Evolutionary conservation across 2,797 vertebrate genomes (phyloP).

Genomic region (Oryzias sinensis): DNA sequence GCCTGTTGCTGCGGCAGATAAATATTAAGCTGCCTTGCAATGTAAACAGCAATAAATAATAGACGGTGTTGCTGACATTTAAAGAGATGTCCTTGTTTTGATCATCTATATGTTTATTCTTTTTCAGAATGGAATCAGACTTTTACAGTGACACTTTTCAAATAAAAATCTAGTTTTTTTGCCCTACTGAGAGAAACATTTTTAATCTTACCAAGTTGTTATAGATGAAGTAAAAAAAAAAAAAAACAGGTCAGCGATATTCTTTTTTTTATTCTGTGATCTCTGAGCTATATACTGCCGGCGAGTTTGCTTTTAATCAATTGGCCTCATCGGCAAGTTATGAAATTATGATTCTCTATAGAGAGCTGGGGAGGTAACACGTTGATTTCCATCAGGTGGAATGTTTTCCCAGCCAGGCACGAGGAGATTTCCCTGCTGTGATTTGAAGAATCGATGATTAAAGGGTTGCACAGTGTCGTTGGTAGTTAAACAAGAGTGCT

Average conservation of each 20-base stretch:
- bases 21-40: conserved; percentile 27
- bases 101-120: too few species aligned
- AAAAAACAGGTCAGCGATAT: conserved; percentile 12
- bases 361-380: conserved; percentile 48
- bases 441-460: conserved; percentile 32
- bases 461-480: conserved; percentile 20
- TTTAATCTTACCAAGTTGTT: too few species aligned
- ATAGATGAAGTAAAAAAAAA: too few species aligned
- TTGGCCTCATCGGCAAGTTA: conserved; percentile 30
- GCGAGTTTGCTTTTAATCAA: conserved; percentile 37
- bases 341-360: conserved; percentile 40
- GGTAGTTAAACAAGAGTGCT: conserved; percentile 8
- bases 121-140: too few species aligned
- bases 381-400: conserved; percentile 19
- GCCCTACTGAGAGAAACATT: too few species aligned
- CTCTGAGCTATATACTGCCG: conserved; percentile 12
- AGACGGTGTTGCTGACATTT: conserved; percentile 18
- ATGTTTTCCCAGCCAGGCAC: conserved; percentile 36
- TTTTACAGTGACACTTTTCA: too few species aligned
- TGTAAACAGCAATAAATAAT: conserved; percentile 41
- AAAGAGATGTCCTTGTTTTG: conserved; percentile 7
- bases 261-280: conserved; percentile 18
- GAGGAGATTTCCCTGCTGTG: conserved; percentile 15
- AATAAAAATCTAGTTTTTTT: too few species aligned
- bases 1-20: conserved; percentile 38